Base-by-base conservation (phyloP, 2,888 invertebrate genomes). In the Hymenopus coronatus region DNA sequence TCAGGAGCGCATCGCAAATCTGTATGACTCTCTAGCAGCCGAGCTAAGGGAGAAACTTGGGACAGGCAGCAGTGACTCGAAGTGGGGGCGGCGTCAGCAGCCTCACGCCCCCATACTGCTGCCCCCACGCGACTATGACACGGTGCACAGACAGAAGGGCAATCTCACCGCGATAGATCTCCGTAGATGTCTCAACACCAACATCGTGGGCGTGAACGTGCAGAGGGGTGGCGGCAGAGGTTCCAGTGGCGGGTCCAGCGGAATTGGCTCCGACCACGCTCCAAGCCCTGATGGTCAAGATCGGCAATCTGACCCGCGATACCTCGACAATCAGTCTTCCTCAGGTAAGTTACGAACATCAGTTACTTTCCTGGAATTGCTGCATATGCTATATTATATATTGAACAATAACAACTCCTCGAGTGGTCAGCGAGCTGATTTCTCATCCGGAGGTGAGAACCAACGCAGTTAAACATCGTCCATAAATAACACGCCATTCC, bases 121-220 rank as follows among this genome's bases (percentile, higher is more conserved):
- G 90, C 99, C 99, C 0, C 98, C 99, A 0, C 95, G 98, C 46
- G 99, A 99, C 93, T 99, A 99, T 94, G 98, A 99, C 93, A 98
- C 98, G 1, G 97, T 98, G 3, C 97, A 97, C 92, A 95, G 97
- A 88, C 96, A 95, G 90, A 95, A 96, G 90, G 97, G 97, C 12
- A 97, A 97, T 92, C 93, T 97, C 87, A 95, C 95, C n/a, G 96
- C 96, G 46, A 96, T 96, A 91, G 96, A 97, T 92, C 93, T 95
- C 90, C 92, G 95, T 27, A 94, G 96, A 81, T 96, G 96, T 92
- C 93, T 96, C 87, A 97, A 96, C 92, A 95, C 96, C 92, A 96
- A 95, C 91, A 96, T 96, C 82, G 95, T 95, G 20, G 95, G 95
- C 28, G 94, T 94, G 89, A 94, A 94, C 91, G 92, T 91, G 9